Percentiles rank a stretch among this genome's conserved stretches.
Evolutionary conservation across 2,797 vertebrate genomes (phyloP).

Genomic region (Coilia nasus): DNA sequence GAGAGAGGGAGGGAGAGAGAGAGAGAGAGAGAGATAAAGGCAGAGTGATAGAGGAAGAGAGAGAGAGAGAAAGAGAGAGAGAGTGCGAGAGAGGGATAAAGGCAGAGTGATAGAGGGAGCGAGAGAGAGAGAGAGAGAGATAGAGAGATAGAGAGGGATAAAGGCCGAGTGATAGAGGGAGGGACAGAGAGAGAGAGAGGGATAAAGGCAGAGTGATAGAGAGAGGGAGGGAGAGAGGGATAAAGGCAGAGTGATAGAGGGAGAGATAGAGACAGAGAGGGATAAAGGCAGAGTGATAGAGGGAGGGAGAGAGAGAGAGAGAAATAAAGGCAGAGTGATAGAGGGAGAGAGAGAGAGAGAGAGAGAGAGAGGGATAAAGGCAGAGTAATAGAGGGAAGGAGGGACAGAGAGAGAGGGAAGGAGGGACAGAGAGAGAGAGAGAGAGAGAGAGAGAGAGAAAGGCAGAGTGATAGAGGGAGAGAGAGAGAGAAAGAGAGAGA

Average conservation of each 20-base stretch:
- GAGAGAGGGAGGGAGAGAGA: slow-evolving; percentile 83
- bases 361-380: slow-evolving; percentile 34
- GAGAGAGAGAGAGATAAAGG: slow-evolving; percentile 80
- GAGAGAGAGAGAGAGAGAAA: slow-evolving; percentile 64
- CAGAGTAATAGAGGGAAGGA: slow-evolving; percentile 79
- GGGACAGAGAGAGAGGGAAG: slow-evolving; percentile 81
- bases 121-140: slow-evolving; percentile 77
- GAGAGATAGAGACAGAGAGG: slow-evolving; percentile 64
- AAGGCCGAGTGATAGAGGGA: no score
- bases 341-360: slow-evolving; percentile 74
- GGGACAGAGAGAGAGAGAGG: background rate
- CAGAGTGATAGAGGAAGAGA: slow-evolving; percentile 72
- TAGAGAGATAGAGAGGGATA: no score
- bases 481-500: slow-evolving; percentile 77
- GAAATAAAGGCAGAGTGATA: no score
- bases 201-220: slow-evolving; percentile 68
- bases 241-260: slow-evolving; percentile 79
- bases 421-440: slow-evolving; percentile 73
- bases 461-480: slow-evolving; percentile 79
- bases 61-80: no score
- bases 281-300: slow-evolving; percentile 73
- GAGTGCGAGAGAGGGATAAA: slow-evolving; percentile 50
- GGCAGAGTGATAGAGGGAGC: slow-evolving; percentile 74
- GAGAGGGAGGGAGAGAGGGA: slow-evolving; percentile 83
- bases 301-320: slow-evolving; percentile 67